These are phyloP conservation scores for Vireo griseus DNA, from an alignment of 2,797 vertebrate species.

Conservation along the genomic window DNA sequence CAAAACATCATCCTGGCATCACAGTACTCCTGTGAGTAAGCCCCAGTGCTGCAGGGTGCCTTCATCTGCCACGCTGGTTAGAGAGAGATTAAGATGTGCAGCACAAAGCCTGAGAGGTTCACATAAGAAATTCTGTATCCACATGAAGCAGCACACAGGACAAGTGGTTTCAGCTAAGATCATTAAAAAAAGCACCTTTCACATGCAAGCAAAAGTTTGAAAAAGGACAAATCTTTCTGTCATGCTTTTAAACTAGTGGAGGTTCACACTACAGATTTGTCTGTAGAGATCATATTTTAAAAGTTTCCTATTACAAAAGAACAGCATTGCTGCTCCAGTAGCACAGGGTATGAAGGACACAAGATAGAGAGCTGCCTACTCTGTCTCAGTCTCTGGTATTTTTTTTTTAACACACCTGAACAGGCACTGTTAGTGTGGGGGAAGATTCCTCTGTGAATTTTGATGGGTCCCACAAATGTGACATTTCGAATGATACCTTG, in stretches of 20 bases:
- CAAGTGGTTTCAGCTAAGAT: rapidly evolving
- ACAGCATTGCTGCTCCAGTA: rapidly evolving
- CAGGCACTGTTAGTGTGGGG: rapidly evolving
- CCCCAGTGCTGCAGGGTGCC: background rate
- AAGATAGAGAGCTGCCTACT: rapidly evolving
- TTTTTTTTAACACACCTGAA: background rate
- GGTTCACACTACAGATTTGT: background rate
- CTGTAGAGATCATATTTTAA: rapidly evolving
- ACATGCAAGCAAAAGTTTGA: background rate
- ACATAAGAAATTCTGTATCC: background rate
- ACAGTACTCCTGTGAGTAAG: rapidly evolving
- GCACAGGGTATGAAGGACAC: background rate
- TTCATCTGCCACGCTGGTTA: rapidly evolving
- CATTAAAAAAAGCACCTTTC: background rate
- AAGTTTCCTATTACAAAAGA: background rate
- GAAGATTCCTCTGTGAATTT: background rate
- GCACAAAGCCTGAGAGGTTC: rapidly evolving
- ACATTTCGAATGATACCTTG: background rate
- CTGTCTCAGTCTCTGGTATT: background rate
- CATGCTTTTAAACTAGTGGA: background rate
- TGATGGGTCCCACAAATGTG: background rate
- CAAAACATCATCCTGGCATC: no score
- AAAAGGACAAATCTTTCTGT: background rate
- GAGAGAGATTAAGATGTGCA: background rate
- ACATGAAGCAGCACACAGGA: rapidly evolving